These are phyloP conservation scores for Pituophis catenifer DNA, from an alignment of 2,113 vertebrate species.

Conservation along the genomic window DNA sequence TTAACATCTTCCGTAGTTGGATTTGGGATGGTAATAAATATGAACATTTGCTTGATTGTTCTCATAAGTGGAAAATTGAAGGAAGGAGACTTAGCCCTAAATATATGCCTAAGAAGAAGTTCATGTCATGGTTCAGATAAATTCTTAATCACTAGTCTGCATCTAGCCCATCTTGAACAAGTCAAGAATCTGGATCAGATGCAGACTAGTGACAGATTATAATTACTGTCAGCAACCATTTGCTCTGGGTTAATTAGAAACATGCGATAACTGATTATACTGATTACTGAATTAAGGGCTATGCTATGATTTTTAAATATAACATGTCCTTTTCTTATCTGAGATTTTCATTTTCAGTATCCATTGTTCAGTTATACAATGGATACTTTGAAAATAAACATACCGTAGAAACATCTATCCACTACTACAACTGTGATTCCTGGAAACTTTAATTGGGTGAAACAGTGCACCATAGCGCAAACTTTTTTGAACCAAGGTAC, in stretches of 20 bases:
- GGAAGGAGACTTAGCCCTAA: neutral
- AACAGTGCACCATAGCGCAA: neutral
- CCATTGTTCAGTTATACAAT: neutral
- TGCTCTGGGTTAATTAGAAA: conserved; percentile 61
- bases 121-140: neutral
- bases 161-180: neutral
- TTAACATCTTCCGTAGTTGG: neutral
- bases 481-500: neutral
- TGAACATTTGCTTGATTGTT: neutral
- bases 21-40: neutral
- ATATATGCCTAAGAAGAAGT: neutral
- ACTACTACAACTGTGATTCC: neutral
- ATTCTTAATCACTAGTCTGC: neutral
- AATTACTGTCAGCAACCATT: conserved; percentile 50
- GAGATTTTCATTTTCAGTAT: too few species aligned
- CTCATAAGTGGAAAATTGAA: neutral
- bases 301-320: conserved; percentile 12
- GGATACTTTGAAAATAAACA: neutral
- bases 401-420: neutral
- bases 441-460: neutral
- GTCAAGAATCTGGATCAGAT: neutral
- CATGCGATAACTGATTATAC: conserved; percentile 35
- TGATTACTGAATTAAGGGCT: conserved; percentile 17
- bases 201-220: conserved; percentile 36
- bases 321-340: conserved; percentile 4